Evolutionary conservation across 2,113 vertebrate species (phyloP), one percentile per base, ranked within the genome.

Genomic region (Shinisaurus crocodilurus): DNA sequence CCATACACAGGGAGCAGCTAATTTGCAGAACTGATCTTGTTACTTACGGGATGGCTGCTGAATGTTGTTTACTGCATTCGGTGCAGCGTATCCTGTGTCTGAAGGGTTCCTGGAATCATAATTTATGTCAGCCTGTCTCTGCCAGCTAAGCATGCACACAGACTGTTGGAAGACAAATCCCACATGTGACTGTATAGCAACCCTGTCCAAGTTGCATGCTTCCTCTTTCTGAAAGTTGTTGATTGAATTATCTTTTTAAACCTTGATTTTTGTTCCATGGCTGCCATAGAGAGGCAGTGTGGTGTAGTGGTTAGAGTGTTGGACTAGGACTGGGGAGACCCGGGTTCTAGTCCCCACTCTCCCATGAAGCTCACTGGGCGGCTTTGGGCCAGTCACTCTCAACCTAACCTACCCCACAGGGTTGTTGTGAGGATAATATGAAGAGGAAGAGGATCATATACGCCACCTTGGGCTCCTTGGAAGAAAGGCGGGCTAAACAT

Each of bases 101-200:
- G 54, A 70, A 94, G 75, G 40, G 54, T 93, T 94, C 94, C 95
- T 91, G 92, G 95, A 92, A 96, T 90, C 7, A 0, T 87, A 90
- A 18, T 15, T 89, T 82, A 57, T 85, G 80, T 93, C 27, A 88
- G 50, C 70, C 90, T 74, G 60, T 63, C 91, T 70, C 50, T 37
- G 79, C 8, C 2, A 0, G 2, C 89, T 0, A 1, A 65, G 15
- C 76, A 89, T 88, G 89, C 83, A 85, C 0, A 0, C 27, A 0
- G 85, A 6, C 45, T 76, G 92, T 91, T 57, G 0, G 94, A 94
- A 94, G 87, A 94, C 85, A 69, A 82, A 1, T 67, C 80, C 60
- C 1, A 0, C 87, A 82, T 1, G 1, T 94, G 90, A 89, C 70
- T 0, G 6, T 0, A 43, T 48, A 1, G 7, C 63, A 0, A 5